Evolutionary conservation across 2,113 vertebrate genomes (phyloP), one percentile per base, ranked within the genome.

Genomic region (Planiliza haematocheilus): DNA sequence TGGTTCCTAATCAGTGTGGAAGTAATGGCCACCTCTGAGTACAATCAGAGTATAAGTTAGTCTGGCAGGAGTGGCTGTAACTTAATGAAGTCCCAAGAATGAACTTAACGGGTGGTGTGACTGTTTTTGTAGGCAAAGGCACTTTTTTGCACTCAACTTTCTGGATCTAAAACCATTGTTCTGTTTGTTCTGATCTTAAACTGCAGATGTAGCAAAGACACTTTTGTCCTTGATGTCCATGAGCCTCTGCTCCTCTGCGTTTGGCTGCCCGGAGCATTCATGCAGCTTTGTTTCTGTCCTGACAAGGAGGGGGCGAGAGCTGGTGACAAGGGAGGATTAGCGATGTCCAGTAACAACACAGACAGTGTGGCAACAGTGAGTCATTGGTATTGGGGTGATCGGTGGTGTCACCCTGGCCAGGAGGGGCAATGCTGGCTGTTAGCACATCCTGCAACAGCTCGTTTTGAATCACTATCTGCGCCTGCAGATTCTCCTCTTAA

Each of bases 1-100:
- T 14, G 37, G 64, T 58, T 70, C 36, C 86, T 86, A 91, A 92
- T 93, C 91, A 89, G 89, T 70, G 79, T 52, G 59, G 86, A 69
- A 77, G 74, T 88, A 91, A 86, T 89, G 87, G 73, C 84, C 69
- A 74, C 88, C 80, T 82, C 53, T 14, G 82, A 82, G 79, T 70
- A 81, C 83, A 89, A 87, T 90, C 90, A 87, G 74, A 12, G 80
- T 51, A 69, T 74, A 84, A 68, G 71, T 84, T 82, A 81, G 79
- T 58, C 58, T 59, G 60, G 74, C 70, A 83, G 61, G 50, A 74
- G 86, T 64, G 58, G 72, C 69, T 86, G 77, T 37, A 82, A 82
- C 73, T 77, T 85, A 85, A 91, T 87, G 79, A 88, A 86, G 82
- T 83, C 71, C 71, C 65, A 43, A 0, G 4, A 68, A 45, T 76